Evolutionary conservation across 1,140 invertebrate genomes (phyloP).

Genomic region (Pseudobourletiella spinata): DNA sequence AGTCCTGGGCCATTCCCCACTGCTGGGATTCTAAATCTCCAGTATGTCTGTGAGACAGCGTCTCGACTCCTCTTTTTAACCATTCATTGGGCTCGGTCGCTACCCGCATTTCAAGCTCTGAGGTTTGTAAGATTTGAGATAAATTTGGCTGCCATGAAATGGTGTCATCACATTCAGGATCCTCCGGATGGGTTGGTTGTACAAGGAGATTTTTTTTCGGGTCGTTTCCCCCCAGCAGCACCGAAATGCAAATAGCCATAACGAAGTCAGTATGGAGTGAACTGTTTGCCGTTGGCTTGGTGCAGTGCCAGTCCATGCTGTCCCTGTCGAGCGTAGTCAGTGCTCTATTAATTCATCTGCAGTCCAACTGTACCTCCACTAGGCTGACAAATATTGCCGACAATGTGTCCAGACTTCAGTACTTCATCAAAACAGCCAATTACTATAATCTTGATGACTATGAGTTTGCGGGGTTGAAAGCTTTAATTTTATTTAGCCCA

Average conservation of each 20-base stretch:
- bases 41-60: slow-evolving; percentile 74
- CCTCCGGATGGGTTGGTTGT: too few relatives aligned
- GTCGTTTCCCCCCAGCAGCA: slow-evolving; percentile 54
- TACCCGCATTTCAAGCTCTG: slow-evolving; percentile 70
- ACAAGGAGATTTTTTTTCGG: too few relatives aligned
- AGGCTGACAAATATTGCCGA: slow-evolving; percentile 46
- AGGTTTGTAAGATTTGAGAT: slow-evolving; percentile 45
- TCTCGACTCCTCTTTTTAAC: slow-evolving; percentile 78
- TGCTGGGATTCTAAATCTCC: slow-evolving; percentile 21
- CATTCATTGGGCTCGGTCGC: slow-evolving; percentile 76
- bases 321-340: slow-evolving; percentile 71
- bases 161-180: too few relatives aligned
- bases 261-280: slow-evolving; percentile 74
- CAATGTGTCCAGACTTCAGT: slow-evolving; percentile 54
- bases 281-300: slow-evolving; percentile 80
- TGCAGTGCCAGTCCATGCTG: slow-evolving; percentile 73
- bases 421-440: slow-evolving; percentile 66
- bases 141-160: neutral
- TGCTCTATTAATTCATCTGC: slow-evolving; percentile 61
- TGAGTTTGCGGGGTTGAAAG: slow-evolving; percentile 85
- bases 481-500: slow-evolving; percentile 69
- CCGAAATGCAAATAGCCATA: slow-evolving; percentile 71
- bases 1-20: slow-evolving; percentile 66
- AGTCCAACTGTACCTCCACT: slow-evolving; percentile 37
- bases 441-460: slow-evolving; percentile 64